Conservation (phyloP, 2,797 vertebrate genomes). For the Otolemur crassicaudatus region DNA sequence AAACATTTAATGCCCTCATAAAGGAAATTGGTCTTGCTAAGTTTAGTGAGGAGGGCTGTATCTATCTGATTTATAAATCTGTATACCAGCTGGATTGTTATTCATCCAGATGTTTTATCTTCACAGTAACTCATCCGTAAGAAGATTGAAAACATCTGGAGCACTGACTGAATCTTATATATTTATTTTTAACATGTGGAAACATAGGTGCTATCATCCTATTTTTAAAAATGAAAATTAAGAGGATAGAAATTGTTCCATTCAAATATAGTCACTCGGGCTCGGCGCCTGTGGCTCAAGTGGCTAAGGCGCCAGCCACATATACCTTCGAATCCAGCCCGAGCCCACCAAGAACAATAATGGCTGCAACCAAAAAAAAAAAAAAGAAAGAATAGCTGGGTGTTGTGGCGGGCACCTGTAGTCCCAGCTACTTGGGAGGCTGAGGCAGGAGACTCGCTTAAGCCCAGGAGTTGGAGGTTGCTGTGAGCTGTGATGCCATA, state of each 20-base stretch:
- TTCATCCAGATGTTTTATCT: conserved; percentile 23
- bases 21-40: conserved; percentile 30
- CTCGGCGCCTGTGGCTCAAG: too few relatives aligned
- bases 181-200: neutral
- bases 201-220: neutral
- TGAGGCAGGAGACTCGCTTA: too few relatives aligned
- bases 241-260: neutral
- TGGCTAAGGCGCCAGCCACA: too few relatives aligned
- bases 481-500: too few relatives aligned
- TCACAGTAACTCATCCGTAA: conserved; percentile 3
- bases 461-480: too few relatives aligned
- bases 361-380: too few relatives aligned
- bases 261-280: conserved; percentile 2
- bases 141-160: conserved; percentile 21
- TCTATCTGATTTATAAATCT: conserved; percentile 11
- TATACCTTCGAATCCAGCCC: too few relatives aligned
- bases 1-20: neutral
- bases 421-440: too few relatives aligned
- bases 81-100: neutral
- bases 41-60: neutral
- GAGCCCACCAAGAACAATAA: too few relatives aligned
- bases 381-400: too few relatives aligned
- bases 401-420: too few relatives aligned
- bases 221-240: conserved; percentile 20
- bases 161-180: conserved; percentile 5